These are phyloP conservation scores for Drymodes brunneopygia DNA, from an alignment of 2,113 vertebrate genomes.

Conservation along the genomic window DNA sequence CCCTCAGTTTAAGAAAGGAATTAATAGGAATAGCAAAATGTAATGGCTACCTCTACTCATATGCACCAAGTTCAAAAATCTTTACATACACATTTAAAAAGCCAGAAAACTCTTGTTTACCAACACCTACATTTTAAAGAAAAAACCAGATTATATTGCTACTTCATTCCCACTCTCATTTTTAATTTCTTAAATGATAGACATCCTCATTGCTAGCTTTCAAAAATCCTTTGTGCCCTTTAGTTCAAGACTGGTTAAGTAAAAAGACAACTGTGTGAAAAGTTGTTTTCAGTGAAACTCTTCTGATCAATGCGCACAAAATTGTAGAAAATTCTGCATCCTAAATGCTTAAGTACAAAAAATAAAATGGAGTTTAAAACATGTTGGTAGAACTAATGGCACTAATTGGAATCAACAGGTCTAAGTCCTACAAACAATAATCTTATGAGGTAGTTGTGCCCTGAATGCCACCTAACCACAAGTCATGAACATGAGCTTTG, in stretches of 20 bases:
- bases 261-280: not conserved
- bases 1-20: not conserved
- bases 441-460: not conserved
- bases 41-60: not conserved
- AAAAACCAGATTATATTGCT: not conserved
- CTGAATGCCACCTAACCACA: not conserved
- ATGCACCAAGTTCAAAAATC: not conserved
- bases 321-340: not conserved
- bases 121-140: not conserved
- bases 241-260: not conserved
- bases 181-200: not conserved
- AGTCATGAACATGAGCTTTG: constrained; percentile 4
- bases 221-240: not conserved
- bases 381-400: not conserved
- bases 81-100: not conserved
- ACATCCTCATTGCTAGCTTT: not conserved
- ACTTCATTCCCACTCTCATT: not conserved
- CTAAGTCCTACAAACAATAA: not conserved
- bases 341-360: not conserved
- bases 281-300: not conserved
- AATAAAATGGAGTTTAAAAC: not conserved
- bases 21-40: not conserved
- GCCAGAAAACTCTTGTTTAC: not conserved
- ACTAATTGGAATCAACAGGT: not conserved
- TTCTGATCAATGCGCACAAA: not conserved